Evolutionary conservation across 2,797 vertebrate species (phyloP).

Genomic region (Picus viridis): DNA sequence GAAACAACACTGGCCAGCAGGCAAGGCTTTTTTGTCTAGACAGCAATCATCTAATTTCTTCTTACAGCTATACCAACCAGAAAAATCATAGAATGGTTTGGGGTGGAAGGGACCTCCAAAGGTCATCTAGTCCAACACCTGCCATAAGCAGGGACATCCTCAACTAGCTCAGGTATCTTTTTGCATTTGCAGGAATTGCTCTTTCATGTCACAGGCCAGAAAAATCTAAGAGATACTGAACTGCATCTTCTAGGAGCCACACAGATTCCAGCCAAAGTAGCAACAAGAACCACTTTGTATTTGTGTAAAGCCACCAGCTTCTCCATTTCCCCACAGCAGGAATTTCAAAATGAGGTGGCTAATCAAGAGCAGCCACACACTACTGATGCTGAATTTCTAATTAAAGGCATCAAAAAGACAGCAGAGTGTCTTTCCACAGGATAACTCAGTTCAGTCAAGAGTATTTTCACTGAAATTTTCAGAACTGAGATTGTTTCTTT

Average conservation of each 20-base stretch:
- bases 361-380: neutral
- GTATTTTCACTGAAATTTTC: neutral
- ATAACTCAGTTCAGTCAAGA: neutral
- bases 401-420: neutral
- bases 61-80: neutral
- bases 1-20: neutral
- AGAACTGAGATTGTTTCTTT: neutral
- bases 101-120: no score
- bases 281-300: rapidly evolving
- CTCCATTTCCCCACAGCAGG: neutral
- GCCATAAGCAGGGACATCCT: no score
- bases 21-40: neutral
- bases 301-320: neutral
- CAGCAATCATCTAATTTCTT: neutral
- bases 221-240: rapidly evolving
- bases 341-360: neutral
- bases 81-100: neutral
- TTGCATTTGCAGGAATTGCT: neutral
- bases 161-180: neutral
- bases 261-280: neutral
- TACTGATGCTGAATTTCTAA: neutral
- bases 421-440: neutral
- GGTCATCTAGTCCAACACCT: no score
- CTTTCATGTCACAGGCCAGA: neutral
- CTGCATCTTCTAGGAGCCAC: neutral